Evolutionary conservation across 2,797 vertebrate genomes (phyloP).

Genomic region (Apogon talboti): DNA sequence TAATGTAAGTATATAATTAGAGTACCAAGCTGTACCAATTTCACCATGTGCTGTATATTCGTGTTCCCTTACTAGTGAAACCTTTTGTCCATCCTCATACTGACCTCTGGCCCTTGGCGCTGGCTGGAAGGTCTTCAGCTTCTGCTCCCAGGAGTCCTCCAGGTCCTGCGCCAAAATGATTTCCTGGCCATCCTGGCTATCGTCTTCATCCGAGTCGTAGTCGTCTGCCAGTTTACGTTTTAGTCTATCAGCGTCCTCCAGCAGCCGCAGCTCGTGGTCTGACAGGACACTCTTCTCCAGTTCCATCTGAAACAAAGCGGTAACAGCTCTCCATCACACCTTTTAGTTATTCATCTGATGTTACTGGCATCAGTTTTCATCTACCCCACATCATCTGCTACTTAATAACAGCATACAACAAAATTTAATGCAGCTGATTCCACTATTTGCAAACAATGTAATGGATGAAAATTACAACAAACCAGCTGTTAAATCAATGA

Average conservation of each 20-base stretch:
- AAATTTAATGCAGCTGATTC: not conserved
- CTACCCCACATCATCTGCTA: not conserved
- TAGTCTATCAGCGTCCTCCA: conserved; percentile 85
- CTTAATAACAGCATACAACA: not conserved
- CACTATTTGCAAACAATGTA: not conserved
- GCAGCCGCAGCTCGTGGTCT: conserved; percentile 89
- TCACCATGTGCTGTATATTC: not conserved
- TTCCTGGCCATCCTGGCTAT: conserved; percentile 61
- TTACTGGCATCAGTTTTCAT: not conserved
- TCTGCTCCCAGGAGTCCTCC: conserved; percentile 95
- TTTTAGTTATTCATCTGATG: not conserved
- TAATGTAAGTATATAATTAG: not conserved
- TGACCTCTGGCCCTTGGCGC: conserved; percentile 85
- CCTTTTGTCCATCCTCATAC: not conserved
- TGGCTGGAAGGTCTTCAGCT: conserved; percentile 81
- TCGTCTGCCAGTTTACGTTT: conserved; percentile 80
- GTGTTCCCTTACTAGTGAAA: not conserved
- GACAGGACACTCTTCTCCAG: conserved; percentile 90
- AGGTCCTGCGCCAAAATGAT: conserved; percentile 89
- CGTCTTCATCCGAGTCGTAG: conserved; percentile 86
- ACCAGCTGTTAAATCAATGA: too few species aligned
- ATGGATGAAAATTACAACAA: too few species aligned
- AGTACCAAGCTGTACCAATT: too few species aligned
- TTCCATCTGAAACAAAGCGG: conserved; percentile 85
- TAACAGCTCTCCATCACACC: not conserved